A percentile compares a stretch with the other conserved stretches of the same genome.
phyloP scores from a whole-genome alignment of 2,797 vertebrate species.

The Myotis findleyi region DNA sequence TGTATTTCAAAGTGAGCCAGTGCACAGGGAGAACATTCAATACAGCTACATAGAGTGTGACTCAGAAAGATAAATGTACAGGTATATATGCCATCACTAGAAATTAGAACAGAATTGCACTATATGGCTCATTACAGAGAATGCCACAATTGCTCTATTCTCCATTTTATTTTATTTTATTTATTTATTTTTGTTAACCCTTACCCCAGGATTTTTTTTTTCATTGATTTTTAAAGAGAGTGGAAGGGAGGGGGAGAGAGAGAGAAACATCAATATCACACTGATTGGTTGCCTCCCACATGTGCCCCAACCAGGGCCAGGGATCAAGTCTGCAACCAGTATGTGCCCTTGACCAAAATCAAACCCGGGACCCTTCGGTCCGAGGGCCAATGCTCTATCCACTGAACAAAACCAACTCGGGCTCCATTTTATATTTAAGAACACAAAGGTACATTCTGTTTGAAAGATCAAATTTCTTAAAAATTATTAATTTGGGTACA shows the following conservation, averaged over 20 bases:
- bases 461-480: neutral
- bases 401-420: too few relatives aligned
- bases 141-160: neutral
- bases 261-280: too few relatives aligned
- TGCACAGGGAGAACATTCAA: neutral
- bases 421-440: conserved; percentile 29
- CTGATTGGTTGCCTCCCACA: too few relatives aligned
- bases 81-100: neutral
- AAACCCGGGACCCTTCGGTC: too few relatives aligned
- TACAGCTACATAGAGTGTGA: neutral
- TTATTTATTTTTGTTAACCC: too few relatives aligned
- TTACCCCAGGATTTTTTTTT: too few relatives aligned
- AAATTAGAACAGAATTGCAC: neutral
- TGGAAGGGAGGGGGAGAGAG: too few relatives aligned
- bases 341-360: too few relatives aligned
- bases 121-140: neutral
- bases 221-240: too few relatives aligned
- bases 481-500: neutral
- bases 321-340: too few relatives aligned
- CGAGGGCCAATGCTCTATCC: too few relatives aligned
- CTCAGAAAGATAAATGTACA: neutral
- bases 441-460: neutral
- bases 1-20: neutral
- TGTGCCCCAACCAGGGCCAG: too few relatives aligned
- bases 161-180: neutral